phyloP scores from a whole-genome alignment of 2,888 invertebrate genomes.

The Scaptomyza caliginosa region DNA sequence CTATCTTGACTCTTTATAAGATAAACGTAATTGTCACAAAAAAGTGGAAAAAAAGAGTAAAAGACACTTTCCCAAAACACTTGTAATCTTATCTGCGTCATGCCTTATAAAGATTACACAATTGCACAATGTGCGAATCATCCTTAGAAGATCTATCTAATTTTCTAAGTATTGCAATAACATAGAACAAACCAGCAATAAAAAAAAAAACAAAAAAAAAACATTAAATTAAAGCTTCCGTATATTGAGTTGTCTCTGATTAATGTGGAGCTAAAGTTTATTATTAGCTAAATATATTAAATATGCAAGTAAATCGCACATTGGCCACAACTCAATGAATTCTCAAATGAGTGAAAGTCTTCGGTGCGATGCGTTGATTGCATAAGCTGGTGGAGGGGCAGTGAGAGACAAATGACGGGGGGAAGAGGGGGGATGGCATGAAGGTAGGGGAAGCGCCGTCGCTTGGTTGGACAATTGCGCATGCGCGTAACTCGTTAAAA shows the following conservation, averaged over 20 bases:
- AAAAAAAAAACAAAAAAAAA: neutral
- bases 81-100: constrained; percentile 8
- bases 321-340: constrained; percentile 61
- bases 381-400: constrained; percentile 36
- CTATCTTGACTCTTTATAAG: constrained; percentile 1
- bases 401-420: too few relatives aligned
- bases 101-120: neutral
- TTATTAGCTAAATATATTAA: too few relatives aligned
- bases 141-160: neutral
- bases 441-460: constrained; percentile 2
- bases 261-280: constrained; percentile 11
- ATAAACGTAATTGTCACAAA: neutral
- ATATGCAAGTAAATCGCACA: constrained; percentile 52
- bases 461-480: constrained; percentile 76
- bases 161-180: neutral
- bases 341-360: constrained; percentile 75
- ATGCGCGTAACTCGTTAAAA: constrained; percentile 74
- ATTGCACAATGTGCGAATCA: neutral
- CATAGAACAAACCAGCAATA: neutral
- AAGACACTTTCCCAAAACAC: neutral
- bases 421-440: neutral
- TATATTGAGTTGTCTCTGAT: constrained; percentile 5
- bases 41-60: neutral
- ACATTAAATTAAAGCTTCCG: neutral
- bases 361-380: constrained; percentile 37